Percentiles rank a stretch among this genome's conserved stretches.
Evolutionary conservation across 2,888 invertebrate species (phyloP).

Genomic region (Diplolepis rosae): DNA sequence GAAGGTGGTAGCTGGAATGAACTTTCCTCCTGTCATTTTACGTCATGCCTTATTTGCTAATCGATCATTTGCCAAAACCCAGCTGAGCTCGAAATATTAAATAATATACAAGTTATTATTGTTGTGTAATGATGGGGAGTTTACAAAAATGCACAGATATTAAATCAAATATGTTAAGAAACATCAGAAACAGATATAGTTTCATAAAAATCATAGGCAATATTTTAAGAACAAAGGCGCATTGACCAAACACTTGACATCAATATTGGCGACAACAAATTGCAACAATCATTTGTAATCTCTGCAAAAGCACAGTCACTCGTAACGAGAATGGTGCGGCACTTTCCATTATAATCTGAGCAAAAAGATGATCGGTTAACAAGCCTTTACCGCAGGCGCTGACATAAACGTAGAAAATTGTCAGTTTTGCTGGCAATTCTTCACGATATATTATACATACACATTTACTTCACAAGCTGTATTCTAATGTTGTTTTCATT

Average conservation of each 20-base stretch:
- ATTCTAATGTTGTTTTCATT: slow-evolving; percentile 5
- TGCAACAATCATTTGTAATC: slow-evolving; percentile 29
- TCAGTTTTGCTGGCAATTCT: slow-evolving; percentile 25
- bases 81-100: no score
- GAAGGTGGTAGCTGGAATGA: slow-evolving; percentile 14
- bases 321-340: slow-evolving; percentile 24
- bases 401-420: slow-evolving; percentile 28
- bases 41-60: slow-evolving; percentile 7
- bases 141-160: no score
- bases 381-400: slow-evolving; percentile 24
- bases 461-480: slow-evolving; percentile 8
- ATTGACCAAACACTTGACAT: not conserved
- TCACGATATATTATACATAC: slow-evolving; percentile 2
- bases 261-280: slow-evolving; percentile 28
- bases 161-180: no score
- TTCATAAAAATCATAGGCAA: not conserved
- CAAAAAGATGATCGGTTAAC: slow-evolving; percentile 26
- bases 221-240: not conserved
- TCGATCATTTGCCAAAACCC: not conserved
- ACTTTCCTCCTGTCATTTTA: slow-evolving; percentile 14
- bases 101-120: no score
- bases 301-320: slow-evolving; percentile 10
- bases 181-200: not conserved
- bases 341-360: slow-evolving; percentile 29
- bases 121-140: no score